Evolutionary conservation across 2,888 invertebrate genomes (phyloP).

Genomic region (Cephus rjabovi): DNA sequence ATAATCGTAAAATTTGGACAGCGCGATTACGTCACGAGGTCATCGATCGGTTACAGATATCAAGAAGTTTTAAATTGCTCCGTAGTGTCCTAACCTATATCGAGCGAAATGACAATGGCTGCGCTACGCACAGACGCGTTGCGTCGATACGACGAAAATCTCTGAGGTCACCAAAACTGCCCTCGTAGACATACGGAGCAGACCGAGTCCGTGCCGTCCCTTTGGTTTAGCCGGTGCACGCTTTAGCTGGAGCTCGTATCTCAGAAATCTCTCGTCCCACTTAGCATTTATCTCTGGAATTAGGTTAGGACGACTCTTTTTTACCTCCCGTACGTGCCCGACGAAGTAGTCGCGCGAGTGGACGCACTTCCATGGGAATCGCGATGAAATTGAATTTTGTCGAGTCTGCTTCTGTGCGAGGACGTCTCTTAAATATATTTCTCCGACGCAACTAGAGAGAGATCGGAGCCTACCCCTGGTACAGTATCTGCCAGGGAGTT

Average conservation of each 20-base stretch:
- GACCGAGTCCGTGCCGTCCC: background rate
- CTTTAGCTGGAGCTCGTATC: conserved; percentile 28
- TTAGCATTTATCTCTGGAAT: conserved; percentile 60
- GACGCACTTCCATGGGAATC: background rate
- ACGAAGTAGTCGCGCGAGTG: background rate
- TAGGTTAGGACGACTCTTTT: conserved; percentile 53
- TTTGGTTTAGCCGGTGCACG: conserved; percentile 2
- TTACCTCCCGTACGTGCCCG: conserved; percentile 20
- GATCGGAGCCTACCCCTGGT: background rate
- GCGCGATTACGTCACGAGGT: background rate
- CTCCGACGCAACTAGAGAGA: background rate
- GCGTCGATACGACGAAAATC: background rate
- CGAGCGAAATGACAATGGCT: too few species aligned
- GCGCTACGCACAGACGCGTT: too few species aligned
- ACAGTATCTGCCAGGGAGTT: background rate
- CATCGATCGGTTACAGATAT: background rate
- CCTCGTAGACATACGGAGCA: background rate
- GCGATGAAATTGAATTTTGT: background rate
- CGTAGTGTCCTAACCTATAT: background rate
- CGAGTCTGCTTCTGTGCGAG: background rate
- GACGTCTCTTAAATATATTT: background rate
- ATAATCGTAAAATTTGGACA: background rate
- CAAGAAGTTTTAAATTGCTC: background rate
- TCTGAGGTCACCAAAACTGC: background rate
- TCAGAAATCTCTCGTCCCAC: conserved; percentile 49